phyloP scores from a whole-genome alignment of 2,888 invertebrate genomes.

The Stenoptilia bipunctidactyla region DNA sequence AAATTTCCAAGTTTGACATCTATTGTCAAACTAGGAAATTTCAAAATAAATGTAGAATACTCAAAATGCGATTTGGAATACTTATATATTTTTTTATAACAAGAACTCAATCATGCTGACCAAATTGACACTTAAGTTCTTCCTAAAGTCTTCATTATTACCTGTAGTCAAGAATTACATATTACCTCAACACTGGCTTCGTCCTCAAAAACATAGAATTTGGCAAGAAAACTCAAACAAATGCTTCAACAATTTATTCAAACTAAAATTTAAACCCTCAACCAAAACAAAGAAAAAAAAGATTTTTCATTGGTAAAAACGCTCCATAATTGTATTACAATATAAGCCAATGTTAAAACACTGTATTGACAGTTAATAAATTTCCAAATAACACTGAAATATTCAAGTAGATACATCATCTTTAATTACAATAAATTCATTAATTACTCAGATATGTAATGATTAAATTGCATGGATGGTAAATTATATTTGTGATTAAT shows the following conservation, averaged over 20 bases:
- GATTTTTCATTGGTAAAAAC: constrained; percentile 48
- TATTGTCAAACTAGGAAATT: too few species aligned
- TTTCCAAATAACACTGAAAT: constrained; percentile 18
- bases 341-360: constrained; percentile 25
- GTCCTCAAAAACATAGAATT: too few species aligned
- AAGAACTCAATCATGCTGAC: too few species aligned
- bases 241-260: constrained; percentile 27
- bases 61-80: too few species aligned
- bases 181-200: too few species aligned
- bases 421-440: constrained; percentile 46
- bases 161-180: too few species aligned
- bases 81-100: too few species aligned
- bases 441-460: constrained; percentile 35
- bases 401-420: constrained; percentile 28
- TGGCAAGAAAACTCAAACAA: too few species aligned
- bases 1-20: too few species aligned
- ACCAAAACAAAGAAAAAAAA: constrained; percentile 10
- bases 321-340: constrained; percentile 15
- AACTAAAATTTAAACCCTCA: constrained; percentile 13
- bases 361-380: constrained; percentile 13
- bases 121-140: too few species aligned
- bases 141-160: too few species aligned
- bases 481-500: constrained; percentile 18
- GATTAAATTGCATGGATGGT: constrained; percentile 33
- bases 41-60: too few species aligned